Evolutionary conservation across 2,113 vertebrate genomes (phyloP).

Genomic region (Calidris pugnax): DNA sequence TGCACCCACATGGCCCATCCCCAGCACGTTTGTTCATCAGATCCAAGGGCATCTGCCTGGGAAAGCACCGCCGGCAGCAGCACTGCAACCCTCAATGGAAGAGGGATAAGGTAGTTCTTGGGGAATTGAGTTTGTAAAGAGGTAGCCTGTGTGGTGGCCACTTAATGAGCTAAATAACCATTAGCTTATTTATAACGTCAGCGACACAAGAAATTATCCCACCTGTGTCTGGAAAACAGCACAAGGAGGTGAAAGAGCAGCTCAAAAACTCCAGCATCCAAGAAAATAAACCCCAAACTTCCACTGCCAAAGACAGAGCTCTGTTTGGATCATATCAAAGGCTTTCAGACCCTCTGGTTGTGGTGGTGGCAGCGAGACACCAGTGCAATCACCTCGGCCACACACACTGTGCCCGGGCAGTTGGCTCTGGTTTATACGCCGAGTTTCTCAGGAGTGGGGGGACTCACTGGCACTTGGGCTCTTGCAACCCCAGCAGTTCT

Average conservation of each 20-base stretch:
- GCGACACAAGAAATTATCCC: background rate
- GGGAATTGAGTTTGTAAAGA: background rate
- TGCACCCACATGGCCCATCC: background rate
- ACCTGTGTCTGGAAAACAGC: background rate
- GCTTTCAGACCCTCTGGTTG: background rate
- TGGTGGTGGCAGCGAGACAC: background rate
- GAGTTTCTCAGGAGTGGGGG: background rate
- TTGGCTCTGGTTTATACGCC: fast-evolving
- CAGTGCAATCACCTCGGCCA: background rate
- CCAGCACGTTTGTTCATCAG: fast-evolving
- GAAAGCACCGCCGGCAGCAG: background rate
- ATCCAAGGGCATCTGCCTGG: background rate
- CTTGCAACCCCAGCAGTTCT: background rate
- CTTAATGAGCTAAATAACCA: background rate
- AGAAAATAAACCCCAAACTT: background rate
- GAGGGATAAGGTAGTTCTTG: background rate
- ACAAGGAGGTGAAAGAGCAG: background rate
- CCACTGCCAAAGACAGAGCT: background rate
- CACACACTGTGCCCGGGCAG: background rate
- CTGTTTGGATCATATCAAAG: background rate
- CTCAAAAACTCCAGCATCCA: background rate
- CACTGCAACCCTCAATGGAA: fast-evolving
- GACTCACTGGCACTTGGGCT: background rate
- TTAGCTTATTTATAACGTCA: background rate
- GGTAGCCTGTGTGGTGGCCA: background rate